These are phyloP conservation scores for Helicoverpa assulta DNA, from an alignment of 2,888 invertebrate genomes.

Conservation along the genomic window DNA sequence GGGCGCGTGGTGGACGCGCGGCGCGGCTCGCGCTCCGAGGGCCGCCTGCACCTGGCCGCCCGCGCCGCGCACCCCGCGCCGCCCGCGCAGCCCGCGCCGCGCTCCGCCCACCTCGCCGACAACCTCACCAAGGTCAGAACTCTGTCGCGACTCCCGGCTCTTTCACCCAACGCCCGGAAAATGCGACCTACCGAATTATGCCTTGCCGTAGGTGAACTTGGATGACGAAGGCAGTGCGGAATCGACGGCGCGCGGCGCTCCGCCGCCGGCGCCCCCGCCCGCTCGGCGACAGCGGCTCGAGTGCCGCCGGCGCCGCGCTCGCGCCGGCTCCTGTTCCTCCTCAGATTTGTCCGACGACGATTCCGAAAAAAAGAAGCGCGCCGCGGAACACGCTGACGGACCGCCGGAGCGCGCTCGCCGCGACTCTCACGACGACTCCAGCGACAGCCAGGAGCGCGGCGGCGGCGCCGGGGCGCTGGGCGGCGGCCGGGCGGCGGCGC, in stretches of 20 bases:
- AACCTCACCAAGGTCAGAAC: slow-evolving; percentile 87
- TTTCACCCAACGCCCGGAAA: slow-evolving; percentile 24
- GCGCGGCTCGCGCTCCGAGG: slow-evolving; percentile 95
- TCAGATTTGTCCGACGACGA: slow-evolving; percentile 98
- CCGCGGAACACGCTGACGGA: slow-evolving; percentile 91
- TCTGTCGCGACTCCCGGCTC: slow-evolving; percentile 20
- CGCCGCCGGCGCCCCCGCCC: slow-evolving; percentile 78
- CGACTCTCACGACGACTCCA: slow-evolving; percentile 96
- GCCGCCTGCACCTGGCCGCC: slow-evolving; percentile 93
- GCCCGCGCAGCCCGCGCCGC: slow-evolving; percentile 89
- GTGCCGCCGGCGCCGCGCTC: slow-evolving; percentile 80
- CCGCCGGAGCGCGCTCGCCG: slow-evolving; percentile 92
- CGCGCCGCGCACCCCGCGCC: slow-evolving; percentile 88
- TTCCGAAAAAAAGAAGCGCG: slow-evolving; percentile 95
- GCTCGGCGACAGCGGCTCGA: slow-evolving; percentile 80
- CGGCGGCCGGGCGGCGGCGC: slow-evolving; percentile 57
- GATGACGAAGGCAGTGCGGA: slow-evolving; percentile 76
- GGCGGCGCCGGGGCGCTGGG: slow-evolving; percentile 90
- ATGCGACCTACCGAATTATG: slow-evolving; percentile 36
- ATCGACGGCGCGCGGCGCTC: slow-evolving; percentile 64
- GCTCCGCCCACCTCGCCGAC: slow-evolving; percentile 90
- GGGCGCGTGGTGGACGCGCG: slow-evolving; percentile 89
- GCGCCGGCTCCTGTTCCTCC: slow-evolving; percentile 96
- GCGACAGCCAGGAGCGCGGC: slow-evolving; percentile 95
- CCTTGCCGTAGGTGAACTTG: slow-evolving; percentile 71